Conservation (phyloP, 2,113 vertebrate species). For the Saccopteryx bilineata region DNA sequence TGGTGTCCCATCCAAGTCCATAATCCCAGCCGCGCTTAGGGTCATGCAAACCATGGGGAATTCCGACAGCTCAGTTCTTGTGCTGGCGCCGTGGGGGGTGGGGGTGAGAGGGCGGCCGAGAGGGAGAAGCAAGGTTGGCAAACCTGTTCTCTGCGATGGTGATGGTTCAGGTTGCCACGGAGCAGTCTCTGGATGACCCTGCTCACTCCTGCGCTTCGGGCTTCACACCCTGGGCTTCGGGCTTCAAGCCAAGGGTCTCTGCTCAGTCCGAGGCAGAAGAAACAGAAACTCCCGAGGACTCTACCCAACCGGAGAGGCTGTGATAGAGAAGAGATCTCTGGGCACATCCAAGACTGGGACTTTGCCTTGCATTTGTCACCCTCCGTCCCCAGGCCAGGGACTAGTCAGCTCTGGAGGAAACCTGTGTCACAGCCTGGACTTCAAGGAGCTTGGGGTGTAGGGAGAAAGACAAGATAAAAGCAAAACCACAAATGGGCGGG, state of each 20-base stretch:
- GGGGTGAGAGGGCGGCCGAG: slow-evolving; percentile 18
- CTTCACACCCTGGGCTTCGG: background rate
- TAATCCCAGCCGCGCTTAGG: slow-evolving; percentile 27
- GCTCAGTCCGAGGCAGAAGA: background rate
- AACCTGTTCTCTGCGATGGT: slow-evolving; percentile 75
- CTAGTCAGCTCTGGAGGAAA: background rate
- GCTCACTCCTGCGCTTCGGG: slow-evolving; percentile 45
- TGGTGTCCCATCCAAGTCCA: background rate
- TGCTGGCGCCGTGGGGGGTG: background rate
- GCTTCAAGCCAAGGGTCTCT: slow-evolving; percentile 61
- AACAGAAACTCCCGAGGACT: slow-evolving; percentile 25
- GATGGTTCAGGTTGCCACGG: slow-evolving; percentile 57
- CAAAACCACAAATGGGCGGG: background rate
- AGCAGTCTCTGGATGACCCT: slow-evolving; percentile 59
- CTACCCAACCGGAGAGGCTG: background rate
- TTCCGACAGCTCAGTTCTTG: slow-evolving; percentile 45
- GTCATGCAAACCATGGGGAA: slow-evolving; percentile 37
- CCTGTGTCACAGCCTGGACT: background rate
- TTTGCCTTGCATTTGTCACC: background rate
- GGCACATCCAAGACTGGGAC: background rate
- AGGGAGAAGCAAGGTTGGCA: slow-evolving; percentile 70
- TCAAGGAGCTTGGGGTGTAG: background rate
- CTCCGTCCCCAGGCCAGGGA: background rate
- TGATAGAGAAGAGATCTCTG: background rate
- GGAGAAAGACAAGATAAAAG: background rate